Base-by-base conservation (phyloP, 1,140 invertebrate species). In the Teleogryllus occipitalis region DNA sequence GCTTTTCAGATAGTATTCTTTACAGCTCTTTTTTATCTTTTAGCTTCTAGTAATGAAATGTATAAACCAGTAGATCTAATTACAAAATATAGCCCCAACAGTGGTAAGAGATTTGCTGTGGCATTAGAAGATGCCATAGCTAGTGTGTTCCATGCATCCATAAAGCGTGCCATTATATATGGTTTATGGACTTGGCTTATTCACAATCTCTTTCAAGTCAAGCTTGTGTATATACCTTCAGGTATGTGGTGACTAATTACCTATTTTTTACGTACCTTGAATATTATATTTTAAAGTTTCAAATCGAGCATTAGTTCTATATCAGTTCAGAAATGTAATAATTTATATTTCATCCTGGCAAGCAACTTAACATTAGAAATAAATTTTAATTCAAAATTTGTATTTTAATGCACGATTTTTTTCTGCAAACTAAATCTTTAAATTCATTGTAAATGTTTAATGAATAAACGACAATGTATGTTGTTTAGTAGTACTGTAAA, bases 181-280 rank as follows among this genome's bases (percentile, higher is more conserved):
- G 97, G 97, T 0, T 87, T 99, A 79, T 99, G 97, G 91, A 99
- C 98, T 0, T 99, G 97, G 96, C 91, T 99, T 48, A 95, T 97
- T 76, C 97, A 99, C 84, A 97, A 96, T 82, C 85, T 99, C 5
- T 99, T 99, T 86, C 94, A 95, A 82, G 93, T 98, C 0, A 95
- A 97, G 85, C 95, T 99, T 81, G 94, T 98, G 22, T 98, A 98
- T 85, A 90, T 99, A 81, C 97, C 97, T 5, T 94, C 97, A 84
- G 92, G 93, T 94, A 86, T 87, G 85, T 84, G 73, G 72, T 49
- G 8, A 39, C 27, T 39, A 39, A 39, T 39, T 39, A 39, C 27
- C 5, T 39, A 39, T 39, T 39, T 39, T 39, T 39, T 1, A 39
- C 5, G 27, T 39, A 39, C 5, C 27, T 39, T 39, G 1, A 39